Evolutionary conservation across 2,797 vertebrate species (phyloP), one percentile per base, ranked within the genome.

Genomic region (Lagodon rhomboides): DNA sequence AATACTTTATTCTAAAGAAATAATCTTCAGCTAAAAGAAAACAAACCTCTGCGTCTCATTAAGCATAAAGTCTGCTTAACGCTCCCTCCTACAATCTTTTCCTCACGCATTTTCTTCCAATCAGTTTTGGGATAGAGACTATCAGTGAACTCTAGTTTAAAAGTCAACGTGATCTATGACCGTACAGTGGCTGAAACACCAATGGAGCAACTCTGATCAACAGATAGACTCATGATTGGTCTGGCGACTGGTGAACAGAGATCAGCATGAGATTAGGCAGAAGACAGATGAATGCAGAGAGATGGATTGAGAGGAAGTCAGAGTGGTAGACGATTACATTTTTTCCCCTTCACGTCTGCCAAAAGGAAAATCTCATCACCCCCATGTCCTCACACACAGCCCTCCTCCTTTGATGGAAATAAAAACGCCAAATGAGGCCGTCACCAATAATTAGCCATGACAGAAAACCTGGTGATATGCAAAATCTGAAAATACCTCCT

Each of bases 371-470:
- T 87, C 75, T 89, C 79, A 72, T 77, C 74, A 78, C 77, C 68
- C 89, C 67, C 22, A 46, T 76, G 62, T 74, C 69, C 74, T 84
- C 62, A 62, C n/a, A 53, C 20, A 67, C 66, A n/a, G 16, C 68
- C 41, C 50, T 82, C 22, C 68, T 80, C 58, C 23, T 74, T 67
- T 58, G 73, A 70, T 90, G 79, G 85, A 91, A 90, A 90, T 73
- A 61, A 56, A 75, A 89, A 87, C 74, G 68, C 27, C 59, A 75
- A 85, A 85, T 75, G 23, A 73, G 63, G 54, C 75, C 79, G 77
- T 85, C 78, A 80, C 67, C 77, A 80, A 70, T 73, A 85, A 79
- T 85, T 82, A 76, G 43, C 25, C 34, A 20, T 72, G 62, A 78
- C n/a, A 46, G 58, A 54, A 68, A 71, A 73, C 59, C 58, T 63